Conservation (phyloP, 2,888 invertebrate genomes). For the Elgonia sp. region DNA sequence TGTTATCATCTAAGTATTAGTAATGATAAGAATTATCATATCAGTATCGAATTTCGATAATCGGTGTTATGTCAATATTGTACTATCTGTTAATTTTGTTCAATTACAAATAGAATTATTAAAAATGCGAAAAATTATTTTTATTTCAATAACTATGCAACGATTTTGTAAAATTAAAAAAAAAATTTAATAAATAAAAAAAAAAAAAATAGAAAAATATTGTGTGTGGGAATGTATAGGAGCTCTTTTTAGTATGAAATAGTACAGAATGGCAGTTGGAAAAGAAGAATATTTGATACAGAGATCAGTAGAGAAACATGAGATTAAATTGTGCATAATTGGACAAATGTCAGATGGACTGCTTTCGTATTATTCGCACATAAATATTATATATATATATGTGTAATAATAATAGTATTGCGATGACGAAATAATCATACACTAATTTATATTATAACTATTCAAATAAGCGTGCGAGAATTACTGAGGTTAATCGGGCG, state of each 20-base stretch:
- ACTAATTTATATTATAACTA: background rate
- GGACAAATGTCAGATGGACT: background rate
- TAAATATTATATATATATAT: background rate
- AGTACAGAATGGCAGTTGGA: too few species aligned
- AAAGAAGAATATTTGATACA: too few species aligned
- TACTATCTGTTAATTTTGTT: background rate
- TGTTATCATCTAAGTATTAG: background rate
- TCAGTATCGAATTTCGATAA: background rate
- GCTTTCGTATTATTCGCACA: background rate
- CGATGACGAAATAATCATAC: conserved; percentile 3
- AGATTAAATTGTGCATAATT: background rate
- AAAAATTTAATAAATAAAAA: too few species aligned
- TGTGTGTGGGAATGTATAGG: too few species aligned
- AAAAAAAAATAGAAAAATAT: too few species aligned
- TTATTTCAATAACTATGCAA: background rate
- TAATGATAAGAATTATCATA: conserved; percentile 10
- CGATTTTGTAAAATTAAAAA: background rate
- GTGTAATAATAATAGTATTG: background rate
- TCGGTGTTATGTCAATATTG: background rate
- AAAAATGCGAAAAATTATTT: background rate
- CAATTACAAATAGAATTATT: background rate
- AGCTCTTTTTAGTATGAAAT: too few species aligned
- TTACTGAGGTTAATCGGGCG: background rate
- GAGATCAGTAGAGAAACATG: too few species aligned
- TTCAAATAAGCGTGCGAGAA: background rate